phyloP scores from a whole-genome alignment of 2,888 invertebrate genomes.

The Microdon myrmicae region DNA sequence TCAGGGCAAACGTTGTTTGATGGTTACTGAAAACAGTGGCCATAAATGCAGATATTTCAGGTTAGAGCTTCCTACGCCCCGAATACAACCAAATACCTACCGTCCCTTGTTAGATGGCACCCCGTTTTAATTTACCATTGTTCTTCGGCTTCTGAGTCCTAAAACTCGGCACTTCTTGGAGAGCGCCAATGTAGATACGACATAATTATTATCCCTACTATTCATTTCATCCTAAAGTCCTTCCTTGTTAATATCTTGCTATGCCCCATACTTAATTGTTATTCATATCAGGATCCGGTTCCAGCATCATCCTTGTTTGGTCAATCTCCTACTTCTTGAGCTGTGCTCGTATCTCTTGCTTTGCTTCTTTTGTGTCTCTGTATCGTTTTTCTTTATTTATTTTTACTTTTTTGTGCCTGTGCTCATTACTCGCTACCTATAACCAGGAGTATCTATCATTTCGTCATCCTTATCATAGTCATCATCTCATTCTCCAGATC shows the following conservation, averaged over 20 bases:
- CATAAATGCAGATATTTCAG: too few species aligned
- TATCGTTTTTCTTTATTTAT: too few species aligned
- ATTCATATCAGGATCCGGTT: conserved; percentile 21
- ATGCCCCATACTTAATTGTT: conserved; percentile 43
- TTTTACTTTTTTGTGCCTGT: too few species aligned
- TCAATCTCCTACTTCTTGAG: conserved; percentile 2
- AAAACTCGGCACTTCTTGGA: conserved; percentile 3
- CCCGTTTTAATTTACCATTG: conserved; percentile 40
- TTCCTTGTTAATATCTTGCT: conserved; percentile 38
- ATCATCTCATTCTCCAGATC: conserved; percentile 34
- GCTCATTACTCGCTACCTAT: conserved; percentile 46
- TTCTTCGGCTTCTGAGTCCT: conserved; percentile 23
- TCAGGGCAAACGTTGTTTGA: too few species aligned
- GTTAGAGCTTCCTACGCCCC: too few species aligned
- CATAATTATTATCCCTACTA: conserved; percentile 45
- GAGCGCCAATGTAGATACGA: conserved; percentile 36
- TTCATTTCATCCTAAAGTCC: conserved; percentile 44
- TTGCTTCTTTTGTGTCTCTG: conserved; percentile 9
- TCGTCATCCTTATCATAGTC: conserved; percentile 40
- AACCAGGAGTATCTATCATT: conserved; percentile 47
- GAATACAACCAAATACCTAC: too few species aligned
- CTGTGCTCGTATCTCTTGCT: not conserved
- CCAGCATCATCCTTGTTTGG: conserved; percentile 1
- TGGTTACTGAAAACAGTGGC: too few species aligned
- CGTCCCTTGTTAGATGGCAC: too few species aligned